Conservation (phyloP, 2,888 invertebrate genomes). For the Tenthredo distinguenda region DNA sequence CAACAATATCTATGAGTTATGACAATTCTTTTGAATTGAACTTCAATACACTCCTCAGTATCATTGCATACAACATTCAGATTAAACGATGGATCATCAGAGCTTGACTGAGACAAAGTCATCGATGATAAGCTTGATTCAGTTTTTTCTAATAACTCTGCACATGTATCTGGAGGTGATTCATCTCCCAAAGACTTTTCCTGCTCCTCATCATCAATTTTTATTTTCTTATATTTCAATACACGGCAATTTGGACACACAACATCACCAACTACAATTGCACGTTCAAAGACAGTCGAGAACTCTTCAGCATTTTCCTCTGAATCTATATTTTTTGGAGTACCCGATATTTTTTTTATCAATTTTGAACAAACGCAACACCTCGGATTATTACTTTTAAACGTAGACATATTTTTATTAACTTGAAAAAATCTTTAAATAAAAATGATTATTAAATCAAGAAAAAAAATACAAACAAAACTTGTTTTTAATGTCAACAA, state of each 20-base stretch:
- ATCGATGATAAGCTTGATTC: slow-evolving; percentile 47
- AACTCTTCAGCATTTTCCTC: slow-evolving; percentile 48
- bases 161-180: slow-evolving; percentile 44
- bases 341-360: slow-evolving; percentile 29
- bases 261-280: slow-evolving; percentile 52
- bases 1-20: slow-evolving; percentile 60
- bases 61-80: slow-evolving; percentile 45
- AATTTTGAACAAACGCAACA: slow-evolving; percentile 40
- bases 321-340: slow-evolving; percentile 29
- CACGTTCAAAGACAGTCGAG: slow-evolving; percentile 47
- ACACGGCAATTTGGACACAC: slow-evolving; percentile 40
- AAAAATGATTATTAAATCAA: too few species aligned
- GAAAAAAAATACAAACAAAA: too few species aligned
- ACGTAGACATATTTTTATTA: not conserved
- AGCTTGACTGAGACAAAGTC: slow-evolving; percentile 53
- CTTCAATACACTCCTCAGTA: slow-evolving; percentile 54
- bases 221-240: slow-evolving; percentile 40
- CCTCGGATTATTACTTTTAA: slow-evolving; percentile 27
- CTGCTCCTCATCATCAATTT: slow-evolving; percentile 42
- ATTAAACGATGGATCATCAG: slow-evolving; percentile 38
- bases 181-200: slow-evolving; percentile 27
- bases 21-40: slow-evolving; percentile 57
- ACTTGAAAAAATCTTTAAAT: too few species aligned
- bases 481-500: too few species aligned
- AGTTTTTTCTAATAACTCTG: slow-evolving; percentile 36